A percentile compares a stretch with the other conserved stretches of the same genome.
Conservation (phyloP, 2,888 invertebrate species). For the Flexamia atlantica region DNA sequence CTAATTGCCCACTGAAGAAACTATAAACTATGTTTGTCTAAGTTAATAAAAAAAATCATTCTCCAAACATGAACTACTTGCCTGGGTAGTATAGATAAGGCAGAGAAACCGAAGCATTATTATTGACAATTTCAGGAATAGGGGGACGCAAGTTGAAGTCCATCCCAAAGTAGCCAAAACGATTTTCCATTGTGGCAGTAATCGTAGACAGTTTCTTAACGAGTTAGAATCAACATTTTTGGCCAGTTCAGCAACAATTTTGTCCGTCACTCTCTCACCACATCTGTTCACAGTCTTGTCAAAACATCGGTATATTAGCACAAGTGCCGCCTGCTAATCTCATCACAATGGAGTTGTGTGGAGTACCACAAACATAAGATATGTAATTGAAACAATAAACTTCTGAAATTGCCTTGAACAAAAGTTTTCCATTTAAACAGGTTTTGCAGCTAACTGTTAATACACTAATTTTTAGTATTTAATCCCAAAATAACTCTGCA, state of each 20-base stretch:
- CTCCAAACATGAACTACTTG: slow-evolving; percentile 15
- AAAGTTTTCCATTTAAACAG: no score
- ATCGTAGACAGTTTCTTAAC: background rate
- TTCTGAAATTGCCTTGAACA: no score
- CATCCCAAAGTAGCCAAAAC: slow-evolving; percentile 46
- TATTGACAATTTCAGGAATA: background rate
- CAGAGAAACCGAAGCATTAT: slow-evolving; percentile 22
- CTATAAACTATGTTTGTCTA: no score
- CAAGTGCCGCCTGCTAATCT: background rate
- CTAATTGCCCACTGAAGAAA: no score
- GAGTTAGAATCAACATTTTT: background rate
- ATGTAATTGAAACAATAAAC: no score
- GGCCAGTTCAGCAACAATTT: background rate
- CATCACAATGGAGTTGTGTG: no score
- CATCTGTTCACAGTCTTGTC: background rate
- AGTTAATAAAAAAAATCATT: no score
- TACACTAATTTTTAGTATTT: no score
- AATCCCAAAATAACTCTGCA: no score
- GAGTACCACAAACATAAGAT: no score
- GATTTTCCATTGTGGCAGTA: slow-evolving; percentile 2
- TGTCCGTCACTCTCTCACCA: background rate
- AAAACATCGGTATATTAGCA: background rate
- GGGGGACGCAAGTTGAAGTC: slow-evolving; percentile 39
- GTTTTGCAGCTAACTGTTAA: no score
- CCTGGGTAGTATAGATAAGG: slow-evolving; percentile 51